phyloP scores from a whole-genome alignment of 2,113 vertebrate species.

The Peucedramus taeniatus region DNA sequence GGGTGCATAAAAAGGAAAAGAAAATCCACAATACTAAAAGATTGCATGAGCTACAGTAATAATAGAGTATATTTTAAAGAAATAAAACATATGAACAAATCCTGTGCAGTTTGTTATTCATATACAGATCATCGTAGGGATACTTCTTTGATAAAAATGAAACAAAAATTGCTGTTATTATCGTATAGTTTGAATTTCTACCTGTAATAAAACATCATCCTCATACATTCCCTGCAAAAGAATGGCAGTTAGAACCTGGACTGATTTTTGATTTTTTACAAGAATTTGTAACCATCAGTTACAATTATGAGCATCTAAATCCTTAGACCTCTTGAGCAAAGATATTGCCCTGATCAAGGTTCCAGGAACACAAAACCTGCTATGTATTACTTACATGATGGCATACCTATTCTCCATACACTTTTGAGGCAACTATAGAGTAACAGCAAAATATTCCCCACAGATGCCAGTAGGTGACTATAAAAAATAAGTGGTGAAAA shows the following conservation, averaged over 20 bases:
- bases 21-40: neutral
- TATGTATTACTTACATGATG: neutral
- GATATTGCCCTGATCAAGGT: neutral
- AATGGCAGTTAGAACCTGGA: neutral
- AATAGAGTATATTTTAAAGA: neutral
- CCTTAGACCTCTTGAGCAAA: neutral
- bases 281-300: neutral
- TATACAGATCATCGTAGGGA: neutral
- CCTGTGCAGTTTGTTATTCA: neutral
- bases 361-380: neutral
- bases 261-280: neutral
- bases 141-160: neutral
- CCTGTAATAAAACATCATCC: neutral
- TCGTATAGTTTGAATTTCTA: neutral
- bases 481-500: neutral
- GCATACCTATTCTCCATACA: neutral
- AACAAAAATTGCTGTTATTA: neutral
- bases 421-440: neutral
- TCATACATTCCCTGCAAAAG: neutral
- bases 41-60: neutral
- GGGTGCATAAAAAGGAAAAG: neutral
- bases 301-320: neutral
- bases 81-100: neutral
- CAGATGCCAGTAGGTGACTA: rapidly evolving
- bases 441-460: neutral